Percentiles rank a stretch among this genome's conserved stretches.
These are phyloP conservation scores for Exocentrus adspersus DNA, from an alignment of 2,888 invertebrate species.

Conservation along the genomic window DNA sequence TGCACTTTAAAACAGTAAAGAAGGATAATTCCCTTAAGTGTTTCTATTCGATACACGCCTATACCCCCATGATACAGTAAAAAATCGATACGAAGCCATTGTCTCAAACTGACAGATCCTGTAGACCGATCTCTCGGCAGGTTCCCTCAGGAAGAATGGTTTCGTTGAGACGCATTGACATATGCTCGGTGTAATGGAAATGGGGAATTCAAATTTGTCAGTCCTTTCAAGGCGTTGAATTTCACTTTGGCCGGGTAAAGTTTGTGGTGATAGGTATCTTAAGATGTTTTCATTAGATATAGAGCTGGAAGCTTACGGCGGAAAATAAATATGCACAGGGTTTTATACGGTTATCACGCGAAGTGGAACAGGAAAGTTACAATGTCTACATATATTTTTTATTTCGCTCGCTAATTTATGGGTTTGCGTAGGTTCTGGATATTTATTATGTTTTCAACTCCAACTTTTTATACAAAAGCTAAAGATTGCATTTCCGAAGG, in stretches of 20 bases:
- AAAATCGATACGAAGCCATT: neutral
- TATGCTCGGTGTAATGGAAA: neutral
- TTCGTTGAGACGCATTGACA: neutral
- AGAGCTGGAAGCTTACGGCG: neutral
- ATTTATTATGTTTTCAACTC: too few relatives aligned
- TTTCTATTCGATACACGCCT: neutral
- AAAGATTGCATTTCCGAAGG: too few relatives aligned
- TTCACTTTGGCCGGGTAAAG: slow-evolving; percentile 1
- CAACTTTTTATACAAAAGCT: too few relatives aligned
- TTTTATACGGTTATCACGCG: neutral
- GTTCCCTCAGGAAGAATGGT: neutral
- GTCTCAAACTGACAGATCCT: neutral
- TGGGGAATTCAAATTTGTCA: neutral
- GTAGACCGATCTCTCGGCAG: neutral
- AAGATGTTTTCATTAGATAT: slow-evolving; percentile 1
- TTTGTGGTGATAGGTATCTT: neutral
- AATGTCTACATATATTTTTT: neutral
- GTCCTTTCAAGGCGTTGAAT: slow-evolving; percentile 3
- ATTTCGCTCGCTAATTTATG: neutral
- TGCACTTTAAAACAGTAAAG: too few relatives aligned
- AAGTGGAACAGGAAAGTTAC: neutral
- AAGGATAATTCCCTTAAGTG: too few relatives aligned
- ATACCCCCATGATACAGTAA: neutral
- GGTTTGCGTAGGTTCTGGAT: too few relatives aligned
- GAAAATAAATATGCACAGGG: neutral